Percentiles rank a stretch among this genome's conserved stretches.
Evolutionary conservation across 2,888 invertebrate genomes (phyloP).

Genomic region (Pachymerium ferrugineum): DNA sequence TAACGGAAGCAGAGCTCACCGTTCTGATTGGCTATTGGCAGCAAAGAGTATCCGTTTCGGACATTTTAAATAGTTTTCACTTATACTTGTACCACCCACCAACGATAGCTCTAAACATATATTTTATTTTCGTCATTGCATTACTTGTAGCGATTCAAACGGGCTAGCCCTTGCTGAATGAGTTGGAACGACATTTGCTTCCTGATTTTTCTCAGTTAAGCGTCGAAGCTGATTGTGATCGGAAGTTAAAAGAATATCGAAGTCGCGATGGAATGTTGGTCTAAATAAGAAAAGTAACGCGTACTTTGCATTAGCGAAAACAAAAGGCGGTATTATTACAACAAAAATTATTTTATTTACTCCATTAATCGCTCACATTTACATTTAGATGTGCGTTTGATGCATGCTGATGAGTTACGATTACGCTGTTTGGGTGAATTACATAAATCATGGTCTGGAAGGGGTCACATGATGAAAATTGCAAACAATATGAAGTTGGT

Average conservation of each 20-base stretch:
- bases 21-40: too few species aligned
- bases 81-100: too few species aligned
- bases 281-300: conserved; percentile 97
- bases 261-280: conserved; percentile 97
- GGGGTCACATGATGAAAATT: conserved; percentile 86
- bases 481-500: conserved; percentile 79
- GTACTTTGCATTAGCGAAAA: conserved; percentile 93
- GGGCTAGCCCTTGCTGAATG: too few species aligned
- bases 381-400: conserved; percentile 83
- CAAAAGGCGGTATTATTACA: conserved; percentile 65
- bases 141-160: too few species aligned
- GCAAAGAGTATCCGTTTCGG: too few species aligned
- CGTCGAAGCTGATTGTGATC: conserved; percentile 99
- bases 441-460: conserved; percentile 93
- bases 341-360: background rate
- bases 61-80: too few species aligned
- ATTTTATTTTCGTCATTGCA: too few species aligned
- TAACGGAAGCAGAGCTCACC: too few species aligned
- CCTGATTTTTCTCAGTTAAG: too few species aligned
- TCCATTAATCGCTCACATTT: background rate
- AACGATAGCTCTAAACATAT: too few species aligned
- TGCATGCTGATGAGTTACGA: conserved; percentile 97
- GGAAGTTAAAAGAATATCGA: conserved; percentile 93
- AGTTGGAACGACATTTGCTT: too few species aligned
- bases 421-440: conserved; percentile 87